Base-by-base conservation (phyloP, 1,140 invertebrate genomes). In the Temnothorax longispinosus region DNA sequence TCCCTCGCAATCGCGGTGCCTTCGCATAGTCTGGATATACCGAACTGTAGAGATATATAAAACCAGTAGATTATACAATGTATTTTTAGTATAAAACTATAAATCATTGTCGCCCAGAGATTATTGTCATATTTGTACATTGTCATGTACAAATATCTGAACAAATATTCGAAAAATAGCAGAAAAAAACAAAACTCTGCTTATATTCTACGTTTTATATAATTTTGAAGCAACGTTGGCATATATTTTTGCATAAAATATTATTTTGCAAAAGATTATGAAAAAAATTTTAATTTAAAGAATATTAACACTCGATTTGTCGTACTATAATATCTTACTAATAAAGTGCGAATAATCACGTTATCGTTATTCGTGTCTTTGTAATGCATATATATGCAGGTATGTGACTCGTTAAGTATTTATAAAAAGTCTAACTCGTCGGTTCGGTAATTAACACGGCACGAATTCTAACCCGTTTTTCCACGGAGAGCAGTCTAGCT, bases 51-150 rank as follows among this genome's bases (percentile, higher is more conserved):
- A 80, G 21, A 5, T 58, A 44, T 88, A 71, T 86, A 84, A 90
- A 84, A 90, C 85, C 69, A 91, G 86, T 82, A 54, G 78, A 91
- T 90, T 88, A 88, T 88, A 88, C 67, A 35, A 56, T 54, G 78
- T 21, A 62, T 18, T 58, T 27, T 15, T 18, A 38, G 10, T 41
- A 2, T 18, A 75, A 54, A 69, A 69, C 74, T 41, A 2, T 18
- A 75, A 54, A 69, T 75, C 74, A 69, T 7, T 4, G 7, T 4
- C 18, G 65, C 8, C 1, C 1, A 0, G 2, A 74, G 27, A 75
- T 75, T 38, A 75, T 75, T 38, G 6, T 60, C 52, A n/a, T 47
- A 21, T 21, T 21, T 21, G 21, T 21, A 21, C 21, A 75, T 75
- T 38, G 6, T 60, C 52, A n/a, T 47, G 41, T n/a, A 27, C 38